Percentiles rank a stretch among this genome's conserved stretches.
These are phyloP conservation scores for Thymallus thymallus DNA, from an alignment of 2,113 vertebrate genomes.

Conservation along the genomic window DNA sequence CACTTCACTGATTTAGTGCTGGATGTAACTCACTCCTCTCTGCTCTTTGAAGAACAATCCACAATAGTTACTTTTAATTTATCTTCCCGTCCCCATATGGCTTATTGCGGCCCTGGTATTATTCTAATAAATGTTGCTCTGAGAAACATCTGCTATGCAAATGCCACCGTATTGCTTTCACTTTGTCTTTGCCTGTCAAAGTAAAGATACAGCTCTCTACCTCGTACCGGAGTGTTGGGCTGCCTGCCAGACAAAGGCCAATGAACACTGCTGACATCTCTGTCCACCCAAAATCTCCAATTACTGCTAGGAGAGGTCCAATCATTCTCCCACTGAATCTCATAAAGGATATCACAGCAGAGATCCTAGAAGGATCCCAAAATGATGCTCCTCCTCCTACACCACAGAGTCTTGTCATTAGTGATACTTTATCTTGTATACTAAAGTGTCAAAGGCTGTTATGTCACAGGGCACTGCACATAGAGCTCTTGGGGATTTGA, in stretches of 20 bases:
- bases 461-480: too few relatives aligned
- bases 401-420: too few relatives aligned
- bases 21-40: conserved; percentile 42
- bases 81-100: conserved; percentile 53
- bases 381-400: background rate
- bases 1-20: background rate
- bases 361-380: background rate
- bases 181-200: conserved; percentile 35
- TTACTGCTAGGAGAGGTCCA: conserved; percentile 49
- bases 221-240: background rate
- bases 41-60: conserved; percentile 18
- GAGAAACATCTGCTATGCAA: conserved; percentile 64
- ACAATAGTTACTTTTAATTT: conserved; percentile 55
- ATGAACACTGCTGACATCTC: conserved; percentile 33
- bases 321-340: conserved; percentile 2
- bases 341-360: background rate
- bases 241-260: conserved; percentile 17
- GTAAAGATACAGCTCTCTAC: conserved; percentile 24
- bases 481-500: too few relatives aligned
- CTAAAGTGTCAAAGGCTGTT: too few relatives aligned
- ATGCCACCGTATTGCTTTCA: conserved; percentile 52
- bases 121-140: conserved; percentile 49
- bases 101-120: conserved; percentile 38
- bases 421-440: too few relatives aligned
- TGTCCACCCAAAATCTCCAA: conserved; percentile 34